These are phyloP conservation scores for Pangasius macronema DNA, from an alignment of 2,797 vertebrate species.

Conservation along the genomic window DNA sequence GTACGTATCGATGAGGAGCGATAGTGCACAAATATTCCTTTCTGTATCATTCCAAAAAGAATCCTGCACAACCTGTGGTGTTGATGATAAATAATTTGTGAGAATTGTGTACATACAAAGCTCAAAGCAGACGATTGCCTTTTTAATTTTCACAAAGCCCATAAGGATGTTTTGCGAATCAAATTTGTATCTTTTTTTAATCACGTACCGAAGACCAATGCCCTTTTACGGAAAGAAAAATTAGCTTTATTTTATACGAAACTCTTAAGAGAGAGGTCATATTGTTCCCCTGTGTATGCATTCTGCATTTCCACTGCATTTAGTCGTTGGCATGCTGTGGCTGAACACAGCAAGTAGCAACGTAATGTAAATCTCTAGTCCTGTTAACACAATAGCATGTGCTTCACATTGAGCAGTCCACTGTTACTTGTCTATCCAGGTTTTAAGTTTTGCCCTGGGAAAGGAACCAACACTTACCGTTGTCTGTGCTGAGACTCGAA, in stretches of 20 bases:
- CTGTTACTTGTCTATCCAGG: neutral
- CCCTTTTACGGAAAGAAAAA: conserved; percentile 19
- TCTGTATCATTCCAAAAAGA: conserved; percentile 34
- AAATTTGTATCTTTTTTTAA: conserved; percentile 12
- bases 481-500: conserved; percentile 1
- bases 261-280: neutral
- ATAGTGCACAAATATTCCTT: neutral
- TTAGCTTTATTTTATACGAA: neutral
- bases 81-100: neutral
- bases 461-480: neutral
- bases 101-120: conserved; percentile 10
- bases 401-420: neutral
- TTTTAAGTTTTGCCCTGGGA: neutral
- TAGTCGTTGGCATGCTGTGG: neutral
- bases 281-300: neutral
- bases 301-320: neutral
- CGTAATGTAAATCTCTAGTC: conserved; percentile 13
- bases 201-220: neutral
- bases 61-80: neutral
- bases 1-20: neutral
- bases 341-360: conserved; percentile 16
- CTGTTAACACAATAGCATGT: conserved; percentile 19
- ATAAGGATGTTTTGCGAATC: conserved; percentile 34
- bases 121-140: too few species aligned
- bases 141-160: neutral